A percentile compares a stretch with the other conserved stretches of the same genome.
Evolutionary conservation across 2,888 invertebrate genomes (phyloP).

Genomic region (Caenorhabditis imperialis): DNA sequence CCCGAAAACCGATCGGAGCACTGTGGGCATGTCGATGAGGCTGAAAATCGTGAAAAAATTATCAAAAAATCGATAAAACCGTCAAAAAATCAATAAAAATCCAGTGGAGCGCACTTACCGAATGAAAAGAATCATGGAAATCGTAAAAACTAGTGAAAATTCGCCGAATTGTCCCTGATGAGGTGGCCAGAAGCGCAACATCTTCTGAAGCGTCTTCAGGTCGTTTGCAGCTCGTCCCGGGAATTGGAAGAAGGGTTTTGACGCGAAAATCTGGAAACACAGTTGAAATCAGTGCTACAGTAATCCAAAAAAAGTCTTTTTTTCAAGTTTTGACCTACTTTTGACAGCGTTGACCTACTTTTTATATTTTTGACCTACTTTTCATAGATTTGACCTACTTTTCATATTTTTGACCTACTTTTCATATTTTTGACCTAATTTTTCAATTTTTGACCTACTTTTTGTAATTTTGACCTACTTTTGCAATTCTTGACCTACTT

Average conservation of each 20-base stretch:
- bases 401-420: too few relatives aligned
- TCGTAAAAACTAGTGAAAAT: constrained; percentile 31
- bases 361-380: too few relatives aligned
- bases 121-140: constrained; percentile 31
- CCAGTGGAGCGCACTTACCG: constrained; percentile 10
- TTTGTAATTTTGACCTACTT: too few relatives aligned
- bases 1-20: constrained; percentile 13
- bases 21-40: constrained; percentile 25
- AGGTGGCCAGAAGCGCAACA: constrained; percentile 41
- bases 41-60: constrained; percentile 20
- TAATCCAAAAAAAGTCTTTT: too few relatives aligned
- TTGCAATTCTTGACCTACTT: too few relatives aligned
- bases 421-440: too few relatives aligned
- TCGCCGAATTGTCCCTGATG: constrained; percentile 39
- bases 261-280: constrained; percentile 35
- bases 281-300: too few relatives aligned
- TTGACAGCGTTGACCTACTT: too few relatives aligned
- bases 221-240: constrained; percentile 15
- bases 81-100: neutral
- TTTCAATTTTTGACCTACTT: too few relatives aligned
- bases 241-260: constrained; percentile 13
- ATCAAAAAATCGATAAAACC: neutral
- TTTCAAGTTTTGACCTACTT: too few relatives aligned
- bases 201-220: constrained; percentile 39
- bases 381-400: too few relatives aligned